Percentiles rank a stretch among this genome's conserved stretches.
Conservation (phyloP, 2,888 invertebrate species). For the Philopedon plagiatum region DNA sequence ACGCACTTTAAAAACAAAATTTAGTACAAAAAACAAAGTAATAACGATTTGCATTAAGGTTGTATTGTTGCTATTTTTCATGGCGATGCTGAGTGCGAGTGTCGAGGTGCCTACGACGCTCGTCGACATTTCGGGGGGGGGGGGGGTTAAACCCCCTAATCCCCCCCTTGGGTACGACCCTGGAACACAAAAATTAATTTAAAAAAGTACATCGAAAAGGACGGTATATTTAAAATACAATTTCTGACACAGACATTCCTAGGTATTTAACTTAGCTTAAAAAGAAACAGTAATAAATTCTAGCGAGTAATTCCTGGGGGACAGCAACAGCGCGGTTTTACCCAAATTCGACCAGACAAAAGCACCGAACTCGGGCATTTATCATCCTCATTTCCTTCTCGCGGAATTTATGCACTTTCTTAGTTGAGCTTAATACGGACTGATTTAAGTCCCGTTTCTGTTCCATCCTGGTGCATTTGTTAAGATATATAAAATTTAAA, state of each 20-base stretch:
- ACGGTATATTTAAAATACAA: not conserved
- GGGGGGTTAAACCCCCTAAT: too few relatives aligned
- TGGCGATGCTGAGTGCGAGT: too few relatives aligned
- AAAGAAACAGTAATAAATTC: conserved; percentile 39
- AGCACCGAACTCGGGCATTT: conserved; percentile 41
- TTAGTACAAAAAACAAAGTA: too few relatives aligned
- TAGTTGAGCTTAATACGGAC: conserved; percentile 41
- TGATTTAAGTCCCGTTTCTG: conserved; percentile 41
- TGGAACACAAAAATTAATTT: too few relatives aligned
- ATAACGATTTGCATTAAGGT: too few relatives aligned
- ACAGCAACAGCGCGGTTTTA: conserved; percentile 35
- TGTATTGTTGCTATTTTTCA: too few relatives aligned
- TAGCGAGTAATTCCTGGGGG: conserved; percentile 30
- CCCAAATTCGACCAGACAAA: conserved; percentile 44
- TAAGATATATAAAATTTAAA: conserved; percentile 22
- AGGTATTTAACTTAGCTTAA: conserved; percentile 35
- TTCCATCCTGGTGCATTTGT: conserved; percentile 37
- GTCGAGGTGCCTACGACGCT: too few relatives aligned
- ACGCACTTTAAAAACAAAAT: too few relatives aligned
- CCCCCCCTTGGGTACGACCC: too few relatives aligned
- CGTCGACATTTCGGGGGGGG: too few relatives aligned
- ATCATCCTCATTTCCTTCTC: conserved; percentile 35
- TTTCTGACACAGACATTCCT: not conserved
- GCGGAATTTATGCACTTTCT: conserved; percentile 50
- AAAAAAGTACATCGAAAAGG: not conserved